Conservation (phyloP, 2,797 vertebrate genomes). For the Pseudopleuronectes americanus region DNA sequence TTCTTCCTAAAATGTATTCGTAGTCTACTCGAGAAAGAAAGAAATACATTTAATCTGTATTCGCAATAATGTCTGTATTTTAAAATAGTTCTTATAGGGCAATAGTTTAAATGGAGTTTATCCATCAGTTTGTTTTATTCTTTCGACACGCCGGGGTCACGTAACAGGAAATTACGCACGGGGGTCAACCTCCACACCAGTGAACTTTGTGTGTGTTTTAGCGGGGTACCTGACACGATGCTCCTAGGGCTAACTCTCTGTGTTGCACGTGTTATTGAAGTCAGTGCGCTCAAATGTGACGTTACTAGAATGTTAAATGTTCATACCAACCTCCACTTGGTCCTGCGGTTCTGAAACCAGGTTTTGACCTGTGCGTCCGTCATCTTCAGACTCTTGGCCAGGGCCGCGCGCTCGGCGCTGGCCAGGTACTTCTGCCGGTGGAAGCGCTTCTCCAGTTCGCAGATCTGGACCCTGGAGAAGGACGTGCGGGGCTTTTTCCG, state of each 20-base stretch:
- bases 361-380: slow-evolving; percentile 99
- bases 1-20: background rate
- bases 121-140: background rate
- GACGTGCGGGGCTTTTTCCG: slow-evolving; percentile 98
- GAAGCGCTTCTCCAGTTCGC: slow-evolving; percentile 97
- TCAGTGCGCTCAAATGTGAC: no score
- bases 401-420: slow-evolving; percentile 92
- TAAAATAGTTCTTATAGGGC: no score
- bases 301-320: background rate
- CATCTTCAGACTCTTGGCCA: slow-evolving; percentile 98
- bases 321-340: slow-evolving; percentile 92
- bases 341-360: slow-evolving; percentile 98
- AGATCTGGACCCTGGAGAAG: slow-evolving; percentile 96
- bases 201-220: slow-evolving; percentile 8
- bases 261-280: no score
- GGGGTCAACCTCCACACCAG: background rate
- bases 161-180: slow-evolving; percentile 35
- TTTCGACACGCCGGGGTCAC: slow-evolving; percentile 26
- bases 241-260: no score
- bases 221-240: no score
- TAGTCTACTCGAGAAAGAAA: background rate
- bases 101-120: background rate
- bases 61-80: background rate
- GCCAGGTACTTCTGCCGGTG: slow-evolving; percentile 97
- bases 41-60: background rate